Evolutionary conservation across 2,113 vertebrate genomes (phyloP).

Genomic region (Steatornis caripensis): DNA sequence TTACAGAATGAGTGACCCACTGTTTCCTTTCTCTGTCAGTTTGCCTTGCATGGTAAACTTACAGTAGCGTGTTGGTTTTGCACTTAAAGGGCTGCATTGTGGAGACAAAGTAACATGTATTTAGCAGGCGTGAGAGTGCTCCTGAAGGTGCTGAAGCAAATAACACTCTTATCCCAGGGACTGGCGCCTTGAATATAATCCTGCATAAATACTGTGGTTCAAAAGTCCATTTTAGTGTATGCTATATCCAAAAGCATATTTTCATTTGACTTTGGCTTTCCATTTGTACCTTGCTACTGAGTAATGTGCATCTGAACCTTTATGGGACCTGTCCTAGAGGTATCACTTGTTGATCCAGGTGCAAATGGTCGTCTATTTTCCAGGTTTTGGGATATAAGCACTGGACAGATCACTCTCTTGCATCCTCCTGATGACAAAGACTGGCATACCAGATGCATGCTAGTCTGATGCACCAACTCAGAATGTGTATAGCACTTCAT

Average conservation of each 20-base stretch:
- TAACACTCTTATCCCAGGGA: not conserved
- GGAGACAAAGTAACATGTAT: not conserved
- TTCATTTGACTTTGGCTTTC: not conserved
- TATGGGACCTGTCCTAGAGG: not conserved
- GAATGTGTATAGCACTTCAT: not conserved
- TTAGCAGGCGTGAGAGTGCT: not conserved
- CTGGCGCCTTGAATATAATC: not conserved
- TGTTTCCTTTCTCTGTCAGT: not conserved
- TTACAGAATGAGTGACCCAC: not conserved
- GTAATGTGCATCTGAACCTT: not conserved
- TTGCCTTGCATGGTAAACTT: not conserved
- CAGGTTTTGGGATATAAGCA: not conserved
- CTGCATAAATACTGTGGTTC: not conserved
- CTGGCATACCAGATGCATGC: not conserved
- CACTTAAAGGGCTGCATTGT: not conserved
- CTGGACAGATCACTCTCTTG: not conserved
- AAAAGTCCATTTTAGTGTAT: not conserved
- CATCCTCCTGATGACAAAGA: not conserved
- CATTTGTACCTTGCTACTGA: not conserved
- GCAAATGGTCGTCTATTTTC: not conserved
- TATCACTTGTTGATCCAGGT: not conserved
- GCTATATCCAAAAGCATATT: not conserved
- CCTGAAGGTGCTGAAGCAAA: not conserved
- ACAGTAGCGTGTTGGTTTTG: not conserved
- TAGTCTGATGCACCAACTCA: not conserved